Evolutionary conservation across 2,113 vertebrate species (phyloP).

Genomic region (Campylomormyrus numenius): DNA sequence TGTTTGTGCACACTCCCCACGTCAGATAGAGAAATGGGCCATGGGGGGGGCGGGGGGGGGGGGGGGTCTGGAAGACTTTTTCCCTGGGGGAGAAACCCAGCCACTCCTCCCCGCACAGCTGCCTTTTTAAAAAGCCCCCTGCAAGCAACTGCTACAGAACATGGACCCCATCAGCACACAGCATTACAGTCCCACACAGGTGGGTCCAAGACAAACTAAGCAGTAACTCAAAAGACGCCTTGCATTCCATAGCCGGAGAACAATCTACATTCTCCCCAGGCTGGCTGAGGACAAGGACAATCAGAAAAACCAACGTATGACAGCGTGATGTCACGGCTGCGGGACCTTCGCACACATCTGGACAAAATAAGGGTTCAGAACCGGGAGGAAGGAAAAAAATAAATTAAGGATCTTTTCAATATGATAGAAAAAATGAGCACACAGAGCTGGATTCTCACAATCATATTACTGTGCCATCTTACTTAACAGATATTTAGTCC

Average conservation of each 20-base stretch:
- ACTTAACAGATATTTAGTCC: background rate
- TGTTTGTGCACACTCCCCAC: background rate
- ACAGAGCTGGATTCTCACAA: background rate
- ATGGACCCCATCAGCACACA: background rate
- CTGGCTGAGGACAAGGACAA: background rate
- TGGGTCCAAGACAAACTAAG: background rate
- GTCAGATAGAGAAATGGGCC: background rate
- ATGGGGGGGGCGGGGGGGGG: background rate
- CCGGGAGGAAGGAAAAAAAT: background rate
- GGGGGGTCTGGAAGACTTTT: background rate
- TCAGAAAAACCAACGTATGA: background rate
- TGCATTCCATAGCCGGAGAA: background rate
- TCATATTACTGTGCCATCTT: background rate
- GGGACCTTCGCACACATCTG: background rate
- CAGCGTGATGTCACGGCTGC: background rate
- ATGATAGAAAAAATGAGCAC: background rate
- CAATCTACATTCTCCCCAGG: background rate
- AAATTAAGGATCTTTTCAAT: background rate
- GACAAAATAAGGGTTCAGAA: background rate
- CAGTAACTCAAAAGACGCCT: background rate
- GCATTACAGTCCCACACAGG: background rate
- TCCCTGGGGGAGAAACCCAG: constrained; percentile 3
- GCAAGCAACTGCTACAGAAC: background rate
- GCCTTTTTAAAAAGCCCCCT: background rate
- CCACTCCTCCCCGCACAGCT: background rate